phyloP scores from a whole-genome alignment of 1,140 invertebrate species.

The Bombyx mandarina region DNA sequence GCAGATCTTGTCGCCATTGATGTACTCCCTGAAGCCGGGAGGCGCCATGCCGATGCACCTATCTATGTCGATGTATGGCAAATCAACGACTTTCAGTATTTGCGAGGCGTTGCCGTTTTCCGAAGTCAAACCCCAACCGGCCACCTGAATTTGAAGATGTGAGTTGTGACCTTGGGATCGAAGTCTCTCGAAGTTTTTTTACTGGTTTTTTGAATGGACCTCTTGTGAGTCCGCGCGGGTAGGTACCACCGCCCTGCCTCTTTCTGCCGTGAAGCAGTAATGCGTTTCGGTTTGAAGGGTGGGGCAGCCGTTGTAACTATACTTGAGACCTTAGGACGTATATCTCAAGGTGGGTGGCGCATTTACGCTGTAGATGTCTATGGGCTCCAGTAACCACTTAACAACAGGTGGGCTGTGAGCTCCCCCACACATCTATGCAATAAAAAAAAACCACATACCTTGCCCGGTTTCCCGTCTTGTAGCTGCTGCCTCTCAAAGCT shows the following conservation, averaged over 20 bases:
- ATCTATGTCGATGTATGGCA: slow-evolving; percentile 30
- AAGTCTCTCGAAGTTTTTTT: neutral
- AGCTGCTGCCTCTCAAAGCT: slow-evolving; percentile 50
- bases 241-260: too few species aligned
- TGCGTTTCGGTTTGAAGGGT: too few species aligned
- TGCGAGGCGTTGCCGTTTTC: slow-evolving; percentile 21
- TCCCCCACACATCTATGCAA: too few species aligned
- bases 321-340: too few species aligned
- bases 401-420: too few species aligned
- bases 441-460: slow-evolving; percentile 20
- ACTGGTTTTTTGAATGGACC: too few species aligned
- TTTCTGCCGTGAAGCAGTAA: too few species aligned
- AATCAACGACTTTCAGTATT: slow-evolving; percentile 29
- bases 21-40: slow-evolving; percentile 26
- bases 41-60: slow-evolving; percentile 24
- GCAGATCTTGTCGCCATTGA: slow-evolving; percentile 49
- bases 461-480: slow-evolving; percentile 24
- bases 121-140: slow-evolving; percentile 47
- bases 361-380: too few species aligned
- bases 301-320: too few species aligned
- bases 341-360: too few species aligned
- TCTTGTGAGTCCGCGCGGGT: too few species aligned
- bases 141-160: slow-evolving; percentile 28
- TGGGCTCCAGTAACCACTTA: too few species aligned
- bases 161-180: neutral